phyloP scores from a whole-genome alignment of 2,113 vertebrate genomes.

The Halichoerus grypus region DNA sequence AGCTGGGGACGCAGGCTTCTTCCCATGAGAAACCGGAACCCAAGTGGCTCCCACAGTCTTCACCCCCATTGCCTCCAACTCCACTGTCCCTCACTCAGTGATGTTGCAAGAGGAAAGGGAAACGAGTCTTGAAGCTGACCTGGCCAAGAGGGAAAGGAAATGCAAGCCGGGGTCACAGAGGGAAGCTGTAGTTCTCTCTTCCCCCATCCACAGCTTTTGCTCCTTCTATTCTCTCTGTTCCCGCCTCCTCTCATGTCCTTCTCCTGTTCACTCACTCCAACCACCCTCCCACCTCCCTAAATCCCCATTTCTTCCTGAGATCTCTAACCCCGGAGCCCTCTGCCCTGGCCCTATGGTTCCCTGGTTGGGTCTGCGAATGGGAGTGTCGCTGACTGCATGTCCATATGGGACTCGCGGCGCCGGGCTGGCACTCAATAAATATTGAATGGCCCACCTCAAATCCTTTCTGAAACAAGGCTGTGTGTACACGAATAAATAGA shows the following conservation, averaged over 20 bases:
- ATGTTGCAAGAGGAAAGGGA: constrained; percentile 4
- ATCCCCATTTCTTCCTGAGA: neutral
- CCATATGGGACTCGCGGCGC: neutral
- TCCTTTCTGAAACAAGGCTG: neutral
- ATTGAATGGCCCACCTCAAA: neutral
- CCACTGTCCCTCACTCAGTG: neutral
- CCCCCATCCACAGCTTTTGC: neutral
- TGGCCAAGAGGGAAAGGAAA: neutral
- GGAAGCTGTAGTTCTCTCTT: neutral
- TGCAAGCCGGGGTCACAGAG: neutral
- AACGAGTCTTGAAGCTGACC: neutral
- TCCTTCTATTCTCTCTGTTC: neutral
- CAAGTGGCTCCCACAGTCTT: neutral
- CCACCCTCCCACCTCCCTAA: neutral
- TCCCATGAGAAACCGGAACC: neutral
- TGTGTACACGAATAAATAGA: neutral
- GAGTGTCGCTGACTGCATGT: no score
- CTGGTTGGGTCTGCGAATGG: neutral
- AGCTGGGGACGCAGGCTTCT: neutral
- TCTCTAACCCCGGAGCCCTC: neutral
- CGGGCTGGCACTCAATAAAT: neutral
- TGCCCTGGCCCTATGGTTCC: neutral
- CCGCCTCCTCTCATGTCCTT: neutral
- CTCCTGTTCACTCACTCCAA: neutral
- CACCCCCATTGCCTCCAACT: neutral